Conservation (phyloP, 2,888 invertebrate genomes). For the Choristoneura rosaceana region DNA sequence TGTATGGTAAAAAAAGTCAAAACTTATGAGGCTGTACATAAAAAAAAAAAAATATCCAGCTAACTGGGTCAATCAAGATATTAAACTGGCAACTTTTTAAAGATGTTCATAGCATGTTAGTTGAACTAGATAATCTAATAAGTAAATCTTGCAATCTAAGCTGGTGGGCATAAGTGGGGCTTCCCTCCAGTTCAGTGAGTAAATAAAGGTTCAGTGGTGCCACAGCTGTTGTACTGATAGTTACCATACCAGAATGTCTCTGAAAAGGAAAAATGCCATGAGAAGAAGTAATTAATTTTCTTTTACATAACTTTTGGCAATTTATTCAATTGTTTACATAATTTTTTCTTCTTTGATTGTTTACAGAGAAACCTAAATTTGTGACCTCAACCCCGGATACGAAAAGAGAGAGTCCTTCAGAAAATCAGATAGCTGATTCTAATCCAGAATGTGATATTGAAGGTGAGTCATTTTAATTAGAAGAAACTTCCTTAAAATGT, state of each 20-base stretch:
- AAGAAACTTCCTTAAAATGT: too few relatives aligned
- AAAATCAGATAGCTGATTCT: constrained; percentile 63
- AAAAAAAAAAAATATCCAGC: too few relatives aligned
- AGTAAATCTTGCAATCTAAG: constrained; percentile 45
- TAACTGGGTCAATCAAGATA: constrained; percentile 6
- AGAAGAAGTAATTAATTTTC: constrained; percentile 45
- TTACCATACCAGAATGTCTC: constrained; percentile 44
- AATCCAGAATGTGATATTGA: constrained; percentile 72
- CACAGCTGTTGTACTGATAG: constrained; percentile 21
- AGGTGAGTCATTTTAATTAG: constrained; percentile 56
- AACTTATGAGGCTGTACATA: too few relatives aligned
- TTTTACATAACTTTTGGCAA: constrained; percentile 2
- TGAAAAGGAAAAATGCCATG: constrained; percentile 47
- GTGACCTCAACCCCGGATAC: constrained; percentile 66
- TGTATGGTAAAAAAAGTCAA: too few relatives aligned
- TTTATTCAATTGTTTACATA: constrained; percentile 7
- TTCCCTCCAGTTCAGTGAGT: constrained; percentile 48
- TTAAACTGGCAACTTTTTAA: constrained; percentile 31
- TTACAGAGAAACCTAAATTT: constrained; percentile 66
- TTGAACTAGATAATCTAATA: constrained; percentile 38
- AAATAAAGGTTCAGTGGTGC: constrained; percentile 23
- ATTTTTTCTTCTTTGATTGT: constrained; percentile 31
- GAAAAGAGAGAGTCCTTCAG: constrained; percentile 65
- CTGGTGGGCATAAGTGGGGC: constrained; percentile 46
- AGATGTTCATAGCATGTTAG: constrained; percentile 22